phyloP scores from a whole-genome alignment of 1,140 invertebrate species.

The Zaprionus gabonicus region DNA sequence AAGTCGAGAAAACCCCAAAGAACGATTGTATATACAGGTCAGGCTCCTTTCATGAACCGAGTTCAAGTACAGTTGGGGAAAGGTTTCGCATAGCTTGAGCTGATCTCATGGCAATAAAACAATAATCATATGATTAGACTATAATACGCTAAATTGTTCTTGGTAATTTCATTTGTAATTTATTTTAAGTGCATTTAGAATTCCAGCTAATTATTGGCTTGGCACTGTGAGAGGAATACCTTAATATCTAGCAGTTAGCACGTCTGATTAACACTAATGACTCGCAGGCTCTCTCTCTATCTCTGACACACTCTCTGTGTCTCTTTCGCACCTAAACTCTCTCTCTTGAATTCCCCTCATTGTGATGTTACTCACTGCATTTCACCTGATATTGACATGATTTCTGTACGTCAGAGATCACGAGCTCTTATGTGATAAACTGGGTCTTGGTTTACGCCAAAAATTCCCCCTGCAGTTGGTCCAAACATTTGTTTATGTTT shows the following conservation, averaged over 20 bases:
- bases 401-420: constrained; percentile 1
- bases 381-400: neutral
- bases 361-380: neutral
- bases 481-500: constrained; percentile 38
- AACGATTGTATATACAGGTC: neutral
- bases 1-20: neutral
- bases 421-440: neutral
- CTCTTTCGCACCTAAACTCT: neutral
- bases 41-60: too few relatives aligned
- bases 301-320: neutral
- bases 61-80: neutral
- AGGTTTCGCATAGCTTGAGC: neutral
- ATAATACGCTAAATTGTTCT: constrained; percentile 8
- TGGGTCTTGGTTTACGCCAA: neutral
- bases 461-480: constrained; percentile 26
- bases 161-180: constrained; percentile 23
- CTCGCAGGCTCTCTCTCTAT: neutral
- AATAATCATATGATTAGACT: constrained; percentile 5
- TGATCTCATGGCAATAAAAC: constrained; percentile 23
- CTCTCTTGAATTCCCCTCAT: constrained; percentile 14
- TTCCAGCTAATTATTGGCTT: constrained; percentile 19
- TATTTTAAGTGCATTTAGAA: constrained; percentile 25
- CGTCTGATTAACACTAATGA: constrained; percentile 23
- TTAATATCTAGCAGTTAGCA: constrained; percentile 17
- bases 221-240: constrained; percentile 24